Evolutionary conservation across 2,797 vertebrate species (phyloP).

Genomic region (Helarctos malayanus): DNA sequence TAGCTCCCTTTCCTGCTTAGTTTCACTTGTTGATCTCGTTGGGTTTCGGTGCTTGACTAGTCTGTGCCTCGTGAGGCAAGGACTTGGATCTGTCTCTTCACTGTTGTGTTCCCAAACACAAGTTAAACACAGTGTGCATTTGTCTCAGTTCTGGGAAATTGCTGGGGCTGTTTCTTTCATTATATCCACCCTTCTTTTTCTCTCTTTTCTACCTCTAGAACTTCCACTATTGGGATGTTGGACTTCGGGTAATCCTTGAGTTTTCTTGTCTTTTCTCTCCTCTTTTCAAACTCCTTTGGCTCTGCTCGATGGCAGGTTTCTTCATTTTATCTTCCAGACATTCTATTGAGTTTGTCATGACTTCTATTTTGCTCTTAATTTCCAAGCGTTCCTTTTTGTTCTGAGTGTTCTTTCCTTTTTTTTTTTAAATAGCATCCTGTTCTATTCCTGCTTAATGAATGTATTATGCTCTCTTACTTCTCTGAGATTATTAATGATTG

Average conservation of each 20-base stretch:
- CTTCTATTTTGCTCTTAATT: slow-evolving; percentile 19
- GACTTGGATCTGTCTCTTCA: not conserved
- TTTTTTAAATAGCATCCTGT: not conserved
- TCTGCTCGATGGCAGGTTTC: not conserved
- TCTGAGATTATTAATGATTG: slow-evolving; percentile 33
- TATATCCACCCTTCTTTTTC: not conserved
- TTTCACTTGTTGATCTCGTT: not conserved
- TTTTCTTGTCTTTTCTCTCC: slow-evolving; percentile 28
- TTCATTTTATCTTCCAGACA: not conserved
- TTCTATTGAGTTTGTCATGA: not conserved
- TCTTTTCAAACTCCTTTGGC: not conserved
- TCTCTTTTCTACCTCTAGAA: not conserved
- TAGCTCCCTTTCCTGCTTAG: not conserved
- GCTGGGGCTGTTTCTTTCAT: not conserved
- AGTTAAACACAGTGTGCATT: not conserved
- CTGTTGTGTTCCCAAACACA: not conserved
- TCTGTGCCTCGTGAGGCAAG: not conserved
- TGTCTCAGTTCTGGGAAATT: not conserved
- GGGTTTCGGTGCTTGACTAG: not conserved
- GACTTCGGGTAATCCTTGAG: not conserved
- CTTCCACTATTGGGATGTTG: not conserved
- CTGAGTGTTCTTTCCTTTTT: not conserved
- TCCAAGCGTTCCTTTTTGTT: not conserved
- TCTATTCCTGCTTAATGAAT: slow-evolving; percentile 19
- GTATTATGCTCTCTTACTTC: not conserved